These are phyloP conservation scores for Varanus komodoensis DNA, from an alignment of 2,113 vertebrate species.

Conservation along the genomic window DNA sequence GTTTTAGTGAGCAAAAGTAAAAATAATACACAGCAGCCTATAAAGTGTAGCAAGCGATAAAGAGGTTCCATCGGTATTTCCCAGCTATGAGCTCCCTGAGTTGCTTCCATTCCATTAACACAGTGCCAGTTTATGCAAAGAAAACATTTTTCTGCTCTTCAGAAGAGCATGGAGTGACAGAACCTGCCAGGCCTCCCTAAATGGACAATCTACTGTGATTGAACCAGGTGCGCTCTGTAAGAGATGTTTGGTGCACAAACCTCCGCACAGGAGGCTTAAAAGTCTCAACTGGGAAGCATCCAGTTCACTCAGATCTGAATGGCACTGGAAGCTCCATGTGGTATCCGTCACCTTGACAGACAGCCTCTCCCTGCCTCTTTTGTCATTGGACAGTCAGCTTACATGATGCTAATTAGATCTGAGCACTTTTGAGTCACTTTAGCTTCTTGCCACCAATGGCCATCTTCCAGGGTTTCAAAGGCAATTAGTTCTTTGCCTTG, in stretches of 20 bases:
- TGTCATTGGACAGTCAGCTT: not conserved
- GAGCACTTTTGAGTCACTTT: not conserved
- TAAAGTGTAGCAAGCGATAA: not conserved
- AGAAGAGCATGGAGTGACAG: not conserved
- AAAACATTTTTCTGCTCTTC: not conserved
- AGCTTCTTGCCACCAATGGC: not conserved
- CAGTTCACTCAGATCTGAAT: not conserved
- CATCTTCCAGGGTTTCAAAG: not conserved
- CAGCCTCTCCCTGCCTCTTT: not conserved
- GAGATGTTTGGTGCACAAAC: not conserved
- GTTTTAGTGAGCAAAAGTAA: rapidly evolving
- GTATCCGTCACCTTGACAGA: not conserved
- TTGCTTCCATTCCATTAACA: not conserved
- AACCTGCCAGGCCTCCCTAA: too few species aligned
- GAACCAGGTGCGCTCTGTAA: not conserved
- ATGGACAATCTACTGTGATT: not conserved
- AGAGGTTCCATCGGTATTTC: not conserved
- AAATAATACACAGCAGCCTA: not conserved
- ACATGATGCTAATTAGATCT: not conserved
- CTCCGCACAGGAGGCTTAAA: not conserved
- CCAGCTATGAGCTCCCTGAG: not conserved
- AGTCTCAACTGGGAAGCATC: not conserved
- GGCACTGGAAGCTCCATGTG: not conserved
- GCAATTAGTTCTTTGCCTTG: not conserved
- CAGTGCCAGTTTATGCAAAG: not conserved